Percentiles rank a stretch among this genome's conserved stretches.
Evolutionary conservation across 2,113 vertebrate species (phyloP).

Genomic region (Gymnobelideus leadbeateri): DNA sequence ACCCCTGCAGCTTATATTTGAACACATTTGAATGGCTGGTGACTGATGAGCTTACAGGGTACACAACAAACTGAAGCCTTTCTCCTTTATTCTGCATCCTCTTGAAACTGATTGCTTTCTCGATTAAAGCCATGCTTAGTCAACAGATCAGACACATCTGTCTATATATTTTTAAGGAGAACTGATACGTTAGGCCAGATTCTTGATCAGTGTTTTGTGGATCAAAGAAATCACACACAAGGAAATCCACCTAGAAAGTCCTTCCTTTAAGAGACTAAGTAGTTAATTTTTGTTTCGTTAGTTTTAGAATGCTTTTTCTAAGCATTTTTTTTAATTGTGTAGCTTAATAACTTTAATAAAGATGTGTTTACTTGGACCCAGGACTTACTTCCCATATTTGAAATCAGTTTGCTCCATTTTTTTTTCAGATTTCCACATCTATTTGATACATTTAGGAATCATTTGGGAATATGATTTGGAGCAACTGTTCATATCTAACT

Average conservation of each 20-base stretch:
- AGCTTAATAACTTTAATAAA: slow-evolving; percentile 38
- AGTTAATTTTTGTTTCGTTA: background rate
- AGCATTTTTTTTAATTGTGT: slow-evolving; percentile 41
- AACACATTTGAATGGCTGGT: background rate
- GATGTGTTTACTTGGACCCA: slow-evolving; percentile 22
- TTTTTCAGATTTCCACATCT: slow-evolving; percentile 62
- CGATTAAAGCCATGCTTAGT: background rate
- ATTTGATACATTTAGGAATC: slow-evolving; percentile 65
- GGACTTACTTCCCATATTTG: background rate
- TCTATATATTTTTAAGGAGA: background rate
- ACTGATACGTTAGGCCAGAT: background rate
- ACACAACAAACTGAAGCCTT: background rate
- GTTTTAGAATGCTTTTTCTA: slow-evolving; percentile 12
- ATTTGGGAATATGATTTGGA: slow-evolving; percentile 70
- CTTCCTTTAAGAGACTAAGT: background rate
- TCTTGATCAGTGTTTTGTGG: slow-evolving; percentile 1
- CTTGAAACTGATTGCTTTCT: background rate
- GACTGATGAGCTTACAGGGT: background rate
- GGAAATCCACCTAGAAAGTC: slow-evolving; percentile 25
- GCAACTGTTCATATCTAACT: slow-evolving; percentile 65
- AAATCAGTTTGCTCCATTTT: slow-evolving; percentile 59
- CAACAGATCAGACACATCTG: background rate
- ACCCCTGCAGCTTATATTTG: background rate
- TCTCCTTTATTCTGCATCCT: background rate
- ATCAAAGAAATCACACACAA: background rate